Evolutionary conservation across 2,797 vertebrate species (phyloP).

Genomic region (Sparidentex hasta): DNA sequence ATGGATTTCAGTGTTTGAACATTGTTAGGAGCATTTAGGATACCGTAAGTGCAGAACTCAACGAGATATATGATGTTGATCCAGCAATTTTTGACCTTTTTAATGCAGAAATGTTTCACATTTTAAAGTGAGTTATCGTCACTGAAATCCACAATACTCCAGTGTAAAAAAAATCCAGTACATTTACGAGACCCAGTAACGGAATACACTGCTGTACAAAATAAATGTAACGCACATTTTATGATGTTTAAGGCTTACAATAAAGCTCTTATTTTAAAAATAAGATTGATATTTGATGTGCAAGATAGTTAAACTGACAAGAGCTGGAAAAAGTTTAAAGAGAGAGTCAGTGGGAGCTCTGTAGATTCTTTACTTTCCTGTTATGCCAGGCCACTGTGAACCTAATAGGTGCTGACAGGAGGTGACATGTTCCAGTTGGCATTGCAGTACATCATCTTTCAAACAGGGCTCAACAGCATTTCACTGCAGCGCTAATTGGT

Average conservation of each 20-base stretch:
- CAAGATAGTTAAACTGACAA: slow-evolving; percentile 2
- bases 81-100: no score
- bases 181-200: background rate
- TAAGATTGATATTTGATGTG: background rate
- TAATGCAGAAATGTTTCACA: no score
- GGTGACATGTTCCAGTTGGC: slow-evolving; percentile 68
- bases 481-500: slow-evolving; percentile 70
- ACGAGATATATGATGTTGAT: no score
- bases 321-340: slow-evolving; percentile 10
- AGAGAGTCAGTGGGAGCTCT: background rate
- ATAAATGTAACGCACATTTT: background rate
- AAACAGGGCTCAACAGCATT: slow-evolving; percentile 49
- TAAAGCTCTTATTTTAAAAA: slow-evolving; percentile 11
- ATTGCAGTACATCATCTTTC: slow-evolving; percentile 46
- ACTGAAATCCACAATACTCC: background rate
- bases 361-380: background rate
- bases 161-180: background rate
- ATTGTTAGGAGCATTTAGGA: no score
- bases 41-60: no score
- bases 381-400: slow-evolving; percentile 25
- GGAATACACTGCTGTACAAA: background rate
- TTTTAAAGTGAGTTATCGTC: background rate
- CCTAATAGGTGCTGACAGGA: slow-evolving; percentile 42
- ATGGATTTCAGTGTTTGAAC: no score
- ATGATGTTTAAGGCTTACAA: background rate